Evolutionary conservation across 1,140 invertebrate species (phyloP), one percentile per base, ranked within the genome.

Genomic region (Platorchestia sp.): DNA sequence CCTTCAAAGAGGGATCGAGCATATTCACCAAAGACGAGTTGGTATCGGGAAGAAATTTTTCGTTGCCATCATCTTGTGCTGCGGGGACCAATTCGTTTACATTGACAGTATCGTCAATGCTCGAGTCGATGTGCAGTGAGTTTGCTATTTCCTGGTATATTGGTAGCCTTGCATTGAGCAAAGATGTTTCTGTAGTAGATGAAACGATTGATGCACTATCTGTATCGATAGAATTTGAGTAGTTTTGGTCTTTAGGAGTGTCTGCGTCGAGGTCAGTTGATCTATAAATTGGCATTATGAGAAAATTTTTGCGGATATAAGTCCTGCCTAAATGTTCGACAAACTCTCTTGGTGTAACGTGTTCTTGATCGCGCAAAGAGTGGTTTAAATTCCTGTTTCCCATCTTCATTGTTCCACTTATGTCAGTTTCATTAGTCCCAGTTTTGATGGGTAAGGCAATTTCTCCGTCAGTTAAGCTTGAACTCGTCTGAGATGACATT

Each of bases 201-300:
- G 87, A 42, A 42, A 43, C 41, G 87, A 5, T 89, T 41, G 43
- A 89, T 89, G 14, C n/a, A 16, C 10, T 27, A 10, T 0, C 43
- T 5, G 43, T 14, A 42, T 89, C 43, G 36, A 16, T 44, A 36
- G 87, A 89, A 42, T 89, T 89, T 89, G 43, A 42, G 10, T 41
- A 14, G 5, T 89, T 89, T 42, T 89, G 6, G 16, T 10, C 87
- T 5, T 22, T 14, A 14, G 41, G 42, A 5, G 36, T 36, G 27
- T 36, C 59, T 10, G 14, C 87, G 87, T 0, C 41, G 41, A 42
- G 16, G 36, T 89, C 41, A 42, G 14, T 41, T 42, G n/a, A 41
- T 27, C 87, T 89, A 42, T 89, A 44, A 42, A 89, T 89, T 19
- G 87, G 87, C 87, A 89, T 89, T 89, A 89, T 89, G 41, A 89